Conservation (phyloP, 2,888 invertebrate genomes). For the Bellardia bayeri region DNA sequence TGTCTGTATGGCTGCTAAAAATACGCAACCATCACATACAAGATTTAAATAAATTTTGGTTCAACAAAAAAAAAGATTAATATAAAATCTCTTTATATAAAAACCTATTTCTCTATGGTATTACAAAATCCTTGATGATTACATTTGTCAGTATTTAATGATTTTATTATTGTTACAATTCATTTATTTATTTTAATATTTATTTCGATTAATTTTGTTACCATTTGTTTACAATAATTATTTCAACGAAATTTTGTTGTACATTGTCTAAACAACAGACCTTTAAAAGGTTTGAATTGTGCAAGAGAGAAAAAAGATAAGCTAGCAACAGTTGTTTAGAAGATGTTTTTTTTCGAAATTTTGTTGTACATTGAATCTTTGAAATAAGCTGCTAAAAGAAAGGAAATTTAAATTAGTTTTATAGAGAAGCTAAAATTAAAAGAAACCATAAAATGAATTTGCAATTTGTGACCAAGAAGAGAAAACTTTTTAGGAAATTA, state of each 20-base stretch:
- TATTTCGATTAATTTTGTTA: background rate
- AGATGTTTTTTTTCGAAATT: too few species aligned
- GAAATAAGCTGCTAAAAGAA: too few species aligned
- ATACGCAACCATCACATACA: background rate
- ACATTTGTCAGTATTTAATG: slow-evolving; percentile 36
- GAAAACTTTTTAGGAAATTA: too few species aligned
- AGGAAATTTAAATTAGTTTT: too few species aligned
- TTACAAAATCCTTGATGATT: slow-evolving; percentile 25
- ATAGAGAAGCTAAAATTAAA: too few species aligned
- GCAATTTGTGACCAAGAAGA: too few species aligned
- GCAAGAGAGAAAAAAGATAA: too few species aligned
- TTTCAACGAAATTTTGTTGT: background rate
- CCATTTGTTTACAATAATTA: background rate
- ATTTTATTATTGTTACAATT: slow-evolving; percentile 15
- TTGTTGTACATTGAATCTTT: too few species aligned
- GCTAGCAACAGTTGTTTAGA: too few species aligned
- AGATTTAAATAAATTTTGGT: slow-evolving; percentile 7
- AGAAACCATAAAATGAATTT: too few species aligned
- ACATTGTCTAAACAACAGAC: slow-evolving; percentile 3
- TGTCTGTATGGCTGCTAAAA: slow-evolving; percentile 6
- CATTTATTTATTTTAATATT: slow-evolving; percentile 34
- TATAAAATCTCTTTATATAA: too few species aligned
- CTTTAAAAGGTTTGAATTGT: background rate
- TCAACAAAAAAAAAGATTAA: background rate
- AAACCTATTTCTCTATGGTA: background rate